phyloP scores from a whole-genome alignment of 2,797 vertebrate species.

The Coilia nasus region DNA sequence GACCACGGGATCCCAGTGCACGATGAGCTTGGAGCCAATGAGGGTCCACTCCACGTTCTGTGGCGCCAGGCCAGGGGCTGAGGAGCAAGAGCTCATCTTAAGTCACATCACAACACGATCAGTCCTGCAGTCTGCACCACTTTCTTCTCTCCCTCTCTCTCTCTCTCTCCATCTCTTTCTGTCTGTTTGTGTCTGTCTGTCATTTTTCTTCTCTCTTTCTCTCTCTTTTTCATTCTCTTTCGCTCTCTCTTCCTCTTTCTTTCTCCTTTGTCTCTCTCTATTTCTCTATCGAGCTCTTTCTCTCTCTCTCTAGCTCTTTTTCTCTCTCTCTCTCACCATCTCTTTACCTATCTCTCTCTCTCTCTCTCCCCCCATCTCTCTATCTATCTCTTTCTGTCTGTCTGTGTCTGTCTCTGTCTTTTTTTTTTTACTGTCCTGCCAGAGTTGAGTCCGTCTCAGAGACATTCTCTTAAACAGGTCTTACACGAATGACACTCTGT shows the following conservation, averaged over 20 bases:
- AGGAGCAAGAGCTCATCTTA: conserved; percentile 41
- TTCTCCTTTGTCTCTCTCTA: too few species aligned
- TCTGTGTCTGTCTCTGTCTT: too few species aligned
- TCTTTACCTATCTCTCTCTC: not conserved
- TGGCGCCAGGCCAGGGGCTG: conserved; percentile 90
- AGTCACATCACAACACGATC: not conserved
- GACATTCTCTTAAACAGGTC: not conserved
- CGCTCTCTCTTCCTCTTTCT: too few species aligned
- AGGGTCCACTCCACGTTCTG: conserved; percentile 92
- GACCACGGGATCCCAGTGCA: conserved; percentile 92
- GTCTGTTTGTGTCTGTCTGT: not conserved
- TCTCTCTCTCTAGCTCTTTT: not conserved
- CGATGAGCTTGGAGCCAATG: conserved; percentile 85
- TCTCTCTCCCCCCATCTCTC: not conserved
- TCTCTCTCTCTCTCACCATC: not conserved
- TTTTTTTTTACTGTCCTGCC: not conserved
- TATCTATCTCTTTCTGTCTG: not conserved
- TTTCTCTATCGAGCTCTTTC: not conserved
- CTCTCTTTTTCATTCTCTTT: not conserved
- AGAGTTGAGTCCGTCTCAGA: conserved; percentile 2
- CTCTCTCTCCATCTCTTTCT: not conserved
- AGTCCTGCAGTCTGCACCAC: not conserved
- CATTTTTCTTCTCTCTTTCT: too few species aligned
- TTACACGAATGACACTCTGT: conserved; percentile 32
- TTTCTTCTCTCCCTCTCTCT: not conserved